Conservation (phyloP, 1,140 invertebrate species). For the Tetramorium parvispinum region DNA sequence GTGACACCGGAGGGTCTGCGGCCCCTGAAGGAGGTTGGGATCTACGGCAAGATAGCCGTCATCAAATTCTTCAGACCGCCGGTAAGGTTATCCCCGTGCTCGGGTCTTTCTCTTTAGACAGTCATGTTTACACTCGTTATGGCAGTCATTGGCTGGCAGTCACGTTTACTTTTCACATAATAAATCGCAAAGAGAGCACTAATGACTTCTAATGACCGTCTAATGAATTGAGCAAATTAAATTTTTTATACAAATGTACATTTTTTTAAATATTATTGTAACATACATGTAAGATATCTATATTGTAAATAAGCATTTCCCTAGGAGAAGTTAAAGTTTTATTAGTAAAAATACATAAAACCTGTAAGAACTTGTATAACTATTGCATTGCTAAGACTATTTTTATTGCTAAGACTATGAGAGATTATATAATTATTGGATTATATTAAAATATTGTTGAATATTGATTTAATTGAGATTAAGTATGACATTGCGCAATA, state of each 20-base stretch:
- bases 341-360: background rate
- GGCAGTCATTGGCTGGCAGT: background rate
- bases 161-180: background rate
- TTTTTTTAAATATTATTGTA: background rate
- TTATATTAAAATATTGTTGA: constrained; percentile 11
- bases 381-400: background rate
- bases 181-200: background rate
- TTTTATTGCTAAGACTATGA: background rate
- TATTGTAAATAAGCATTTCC: background rate
- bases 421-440: background rate
- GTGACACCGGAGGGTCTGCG: constrained; percentile 98
- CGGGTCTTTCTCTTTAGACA: background rate
- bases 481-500: background rate
- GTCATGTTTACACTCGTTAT: background rate
- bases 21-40: constrained; percentile 97
- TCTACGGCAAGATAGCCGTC: constrained; percentile 97
- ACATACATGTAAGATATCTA: background rate
- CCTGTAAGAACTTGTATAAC: background rate
- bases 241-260: background rate
- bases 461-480: background rate
- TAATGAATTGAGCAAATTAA: background rate
- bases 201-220: no score
- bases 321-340: background rate
- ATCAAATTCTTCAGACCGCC: constrained; percentile 97
- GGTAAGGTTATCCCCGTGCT: constrained; percentile 86